Conservation (phyloP, 2,888 invertebrate species). For the Patella pellucida region DNA sequence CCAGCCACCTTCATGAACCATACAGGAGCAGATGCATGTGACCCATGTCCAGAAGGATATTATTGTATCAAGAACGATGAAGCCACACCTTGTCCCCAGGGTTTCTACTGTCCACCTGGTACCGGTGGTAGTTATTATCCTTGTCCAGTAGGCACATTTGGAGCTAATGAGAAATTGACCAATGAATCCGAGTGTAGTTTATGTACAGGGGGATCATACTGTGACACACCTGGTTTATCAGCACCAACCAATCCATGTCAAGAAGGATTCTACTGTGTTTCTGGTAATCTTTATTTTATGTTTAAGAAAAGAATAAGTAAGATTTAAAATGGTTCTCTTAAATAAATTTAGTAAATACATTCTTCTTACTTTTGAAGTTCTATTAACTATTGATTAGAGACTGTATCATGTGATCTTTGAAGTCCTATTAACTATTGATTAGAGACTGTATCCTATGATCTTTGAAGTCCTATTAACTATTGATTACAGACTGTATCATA, state of each 20-base stretch:
- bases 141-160: conserved; percentile 66
- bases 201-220: conserved; percentile 63
- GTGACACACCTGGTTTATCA: conserved; percentile 58
- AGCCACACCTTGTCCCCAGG: conserved; percentile 65
- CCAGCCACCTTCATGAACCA: conserved; percentile 61
- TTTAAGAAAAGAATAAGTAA: too few species aligned
- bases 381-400: too few species aligned
- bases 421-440: too few species aligned
- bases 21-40: conserved; percentile 58
- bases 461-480: too few species aligned
- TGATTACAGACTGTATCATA: too few species aligned
- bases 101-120: conserved; percentile 58
- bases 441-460: too few species aligned
- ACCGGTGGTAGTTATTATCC: conserved; percentile 55
- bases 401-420: too few species aligned
- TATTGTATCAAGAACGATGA: conserved; percentile 57
- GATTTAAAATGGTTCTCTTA: too few species aligned
- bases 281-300: conserved; percentile 39
- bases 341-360: too few species aligned
- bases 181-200: conserved; percentile 59
- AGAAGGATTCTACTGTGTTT: conserved; percentile 63
- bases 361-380: too few species aligned
- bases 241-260: conserved; percentile 57
- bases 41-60: conserved; percentile 62
- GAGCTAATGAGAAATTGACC: conserved; percentile 51